Evolutionary conservation across 2,113 vertebrate genomes (phyloP).

Genomic region (Sus scrofa): T2T-Sscrofa CM000830.6:90866001-90866500

Average conservation of each 20-base stretch:
- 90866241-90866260: not conserved
- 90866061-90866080: constrained; percentile 49
- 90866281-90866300: constrained; percentile 72
- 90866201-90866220: constrained; percentile 17
- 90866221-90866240: not conserved
- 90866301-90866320: constrained; percentile 78
- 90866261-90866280: not conserved
- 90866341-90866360: constrained; percentile 85
- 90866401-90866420: constrained; percentile 81
- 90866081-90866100: constrained; percentile 70
- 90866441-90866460: constrained; percentile 82
- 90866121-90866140: constrained; percentile 34
- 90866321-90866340: constrained; percentile 70
- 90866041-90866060: constrained; percentile 62
- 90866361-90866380: constrained; percentile 82
- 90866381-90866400: constrained; percentile 81
- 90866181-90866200: not conserved
- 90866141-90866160: not conserved
- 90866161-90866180: not conserved
- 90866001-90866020: constrained; percentile 33
- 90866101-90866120: constrained; percentile 36
- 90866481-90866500: constrained; percentile 75
- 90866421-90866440: constrained; percentile 83
- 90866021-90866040: constrained; percentile 62
- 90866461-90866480: constrained; percentile 78